These are phyloP conservation scores for Armadillidium nasatum DNA, from an alignment of 1,140 invertebrate genomes.

Conservation along the genomic window DNA sequence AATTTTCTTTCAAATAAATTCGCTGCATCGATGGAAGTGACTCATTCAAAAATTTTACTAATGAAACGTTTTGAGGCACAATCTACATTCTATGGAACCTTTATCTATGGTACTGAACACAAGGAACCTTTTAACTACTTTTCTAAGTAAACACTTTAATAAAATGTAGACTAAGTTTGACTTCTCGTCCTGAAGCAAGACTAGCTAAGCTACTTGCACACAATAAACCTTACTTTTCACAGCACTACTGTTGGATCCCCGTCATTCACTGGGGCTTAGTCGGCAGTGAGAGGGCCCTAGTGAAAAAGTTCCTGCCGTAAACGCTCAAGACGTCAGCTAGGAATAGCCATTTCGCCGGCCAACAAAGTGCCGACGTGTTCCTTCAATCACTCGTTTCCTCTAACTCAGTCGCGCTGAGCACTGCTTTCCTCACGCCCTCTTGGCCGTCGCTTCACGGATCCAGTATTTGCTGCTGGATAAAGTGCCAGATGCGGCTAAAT, in stretches of 20 bases:
- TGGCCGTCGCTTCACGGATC: not conserved
- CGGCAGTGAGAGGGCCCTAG: not conserved
- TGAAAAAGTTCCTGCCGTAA: slow-evolving; percentile 4
- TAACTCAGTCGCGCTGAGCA: not conserved
- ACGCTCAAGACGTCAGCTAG: slow-evolving; percentile 1
- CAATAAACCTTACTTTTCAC: not conserved
- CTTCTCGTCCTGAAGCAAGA: not conserved
- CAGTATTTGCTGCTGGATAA: not conserved
- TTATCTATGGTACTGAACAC: slow-evolving; percentile 4
- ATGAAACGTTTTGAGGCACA: not conserved
- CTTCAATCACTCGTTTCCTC: not conserved
- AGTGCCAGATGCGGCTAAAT: not conserved
- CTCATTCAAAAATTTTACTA: not conserved
- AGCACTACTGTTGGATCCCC: not conserved
- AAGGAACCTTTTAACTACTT: not conserved
- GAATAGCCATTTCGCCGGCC: slow-evolving; percentile 4
- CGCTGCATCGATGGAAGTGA: slow-evolving; percentile 1
- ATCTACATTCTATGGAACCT: not conserved
- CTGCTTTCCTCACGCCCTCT: slow-evolving; percentile 1
- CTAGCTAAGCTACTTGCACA: not conserved
- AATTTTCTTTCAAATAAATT: not conserved
- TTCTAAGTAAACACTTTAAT: too few relatives aligned
- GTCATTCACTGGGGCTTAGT: slow-evolving; percentile 3
- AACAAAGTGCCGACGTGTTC: not conserved
- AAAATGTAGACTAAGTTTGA: not conserved